Evolutionary conservation across 2,888 invertebrate genomes (phyloP), one percentile per base, ranked within the genome.

Genomic region (Noctua janthina): DNA sequence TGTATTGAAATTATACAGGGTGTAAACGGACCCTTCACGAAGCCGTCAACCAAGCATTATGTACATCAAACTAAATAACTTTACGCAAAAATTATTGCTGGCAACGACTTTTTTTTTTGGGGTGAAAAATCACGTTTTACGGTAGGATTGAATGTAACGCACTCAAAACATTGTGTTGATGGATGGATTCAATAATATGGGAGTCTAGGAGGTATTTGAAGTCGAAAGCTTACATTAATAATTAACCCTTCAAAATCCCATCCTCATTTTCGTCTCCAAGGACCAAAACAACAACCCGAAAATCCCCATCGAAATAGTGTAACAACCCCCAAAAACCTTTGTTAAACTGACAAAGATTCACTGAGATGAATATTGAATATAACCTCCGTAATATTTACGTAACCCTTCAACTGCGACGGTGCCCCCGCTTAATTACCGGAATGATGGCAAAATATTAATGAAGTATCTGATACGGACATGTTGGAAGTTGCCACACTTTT

Each of bases 371-470:
- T 89, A 87, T 90, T 88, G 78, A 87, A 89, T 83, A 81, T 87
- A 83, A 81, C 66, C 79, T 78, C 54, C 67, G 79, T 76, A 90
- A 88, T 88, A 86, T 88, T 93, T 92, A 93, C 91, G 92, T 92
- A 92, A 87, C 86, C 88, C 90, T 88, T 91, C 82, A 76, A 83
- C 83, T 89, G 89, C 87, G 89, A 91, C 90, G 83, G 72, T 83
- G 84, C 82, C 84, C 91, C 90, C 91, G 87, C 88, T 93, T 95
- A 94, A 95, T 95, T 95, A 95, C 92, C 86, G 87, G 91, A 93
- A 92, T 93, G 92, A 91, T 92, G 91, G 89, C 92, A 90, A 95
- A 96, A 95, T 96, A 96, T 96, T 96, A 95, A 96, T 94, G 95
- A 94, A 93, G 95, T 93, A 94, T 94, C 94, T 94, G 93, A 94